phyloP scores from a whole-genome alignment of 1,140 invertebrate species.

The Papilio glaucus region DNA sequence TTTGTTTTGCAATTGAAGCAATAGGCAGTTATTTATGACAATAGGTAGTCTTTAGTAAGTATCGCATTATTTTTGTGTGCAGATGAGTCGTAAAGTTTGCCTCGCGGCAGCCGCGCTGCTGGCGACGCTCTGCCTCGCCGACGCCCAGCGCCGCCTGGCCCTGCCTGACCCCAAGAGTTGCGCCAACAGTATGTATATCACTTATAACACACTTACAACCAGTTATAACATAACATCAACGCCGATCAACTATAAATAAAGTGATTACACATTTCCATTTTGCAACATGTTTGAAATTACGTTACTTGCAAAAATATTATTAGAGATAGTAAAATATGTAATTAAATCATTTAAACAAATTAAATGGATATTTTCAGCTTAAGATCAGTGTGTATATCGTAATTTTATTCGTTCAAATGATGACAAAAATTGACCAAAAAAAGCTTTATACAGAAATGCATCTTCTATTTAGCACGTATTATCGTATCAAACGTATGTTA shows the following conservation, averaged over 20 bases:
- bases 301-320: no score
- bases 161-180: constrained; percentile 94
- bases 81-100: constrained; percentile 76
- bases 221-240: neutral
- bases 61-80: constrained; percentile 40
- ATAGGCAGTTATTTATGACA: no score
- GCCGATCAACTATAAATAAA: neutral
- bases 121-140: constrained; percentile 86
- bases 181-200: constrained; percentile 89
- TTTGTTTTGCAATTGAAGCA: no score
- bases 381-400: no score
- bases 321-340: no score
- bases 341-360: no score
- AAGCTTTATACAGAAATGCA: no score
- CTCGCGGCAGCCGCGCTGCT: constrained; percentile 83
- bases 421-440: no score
- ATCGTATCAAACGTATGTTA: no score
- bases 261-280: constrained; percentile 1
- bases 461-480: no score
- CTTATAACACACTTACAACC: neutral
- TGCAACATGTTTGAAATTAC: neutral
- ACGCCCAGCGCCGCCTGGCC: constrained; percentile 92
- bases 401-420: no score
- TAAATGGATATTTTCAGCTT: no score
- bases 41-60: constrained; percentile 23